These are phyloP conservation scores for Gadus macrocephalus DNA, from an alignment of 2,113 vertebrate species.

Conservation along the genomic window DNA sequence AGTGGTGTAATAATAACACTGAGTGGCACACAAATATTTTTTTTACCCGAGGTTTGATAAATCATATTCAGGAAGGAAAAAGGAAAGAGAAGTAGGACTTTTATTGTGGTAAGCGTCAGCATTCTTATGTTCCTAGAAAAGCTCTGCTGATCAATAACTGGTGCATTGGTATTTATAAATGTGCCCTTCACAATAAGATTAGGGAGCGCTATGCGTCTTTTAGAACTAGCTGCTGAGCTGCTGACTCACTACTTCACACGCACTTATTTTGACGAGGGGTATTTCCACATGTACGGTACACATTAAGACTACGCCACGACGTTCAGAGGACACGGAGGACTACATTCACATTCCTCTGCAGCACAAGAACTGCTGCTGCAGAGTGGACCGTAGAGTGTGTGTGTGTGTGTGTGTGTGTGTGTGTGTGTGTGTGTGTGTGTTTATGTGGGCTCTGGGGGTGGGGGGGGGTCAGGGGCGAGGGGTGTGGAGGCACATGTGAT, in stretches of 20 bases:
- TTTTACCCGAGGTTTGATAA: no score
- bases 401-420: conserved; percentile 5
- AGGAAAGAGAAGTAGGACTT: no score
- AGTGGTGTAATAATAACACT: conserved; percentile 30
- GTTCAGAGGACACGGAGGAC: conserved; percentile 50
- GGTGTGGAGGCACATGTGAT: conserved; percentile 47
- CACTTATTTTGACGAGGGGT: conserved; percentile 38
- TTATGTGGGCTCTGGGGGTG: no score
- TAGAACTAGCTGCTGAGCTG: not conserved
- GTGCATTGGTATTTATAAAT: no score
- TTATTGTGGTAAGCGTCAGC: no score
- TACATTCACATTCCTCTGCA: conserved; percentile 66
- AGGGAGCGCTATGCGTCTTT: no score
- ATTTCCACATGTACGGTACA: conserved; percentile 52
- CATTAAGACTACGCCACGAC: conserved; percentile 53
- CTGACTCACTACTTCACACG: conserved; percentile 29
- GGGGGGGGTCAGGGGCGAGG: conserved; percentile 18
- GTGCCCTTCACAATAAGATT: no score
- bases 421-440: not conserved
- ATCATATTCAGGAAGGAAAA: no score
- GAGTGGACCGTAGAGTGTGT: not conserved
- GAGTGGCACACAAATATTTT: conserved; percentile 31
- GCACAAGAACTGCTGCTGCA: conserved; percentile 9
- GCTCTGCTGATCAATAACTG: no score
- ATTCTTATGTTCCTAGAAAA: no score